These are phyloP conservation scores for rat (Rattus norvegicus) DNA, from an alignment of 2,113 vertebrate species.

Conservation along the genomic window GRCr8 NC_086021.1:142364501-142365000, in stretches of 20 bases:
- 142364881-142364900: not conserved
- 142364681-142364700: not conserved
- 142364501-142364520: not conserved
- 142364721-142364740: slow-evolving; percentile 16
- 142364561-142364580: no score
- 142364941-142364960: slow-evolving; percentile 35
- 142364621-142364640: no score
- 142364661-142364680: no score
- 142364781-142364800: not conserved
- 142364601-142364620: no score
- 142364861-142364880: slow-evolving; percentile 28
- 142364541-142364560: not conserved
- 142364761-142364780: not conserved
- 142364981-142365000: not conserved
- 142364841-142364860: not conserved
- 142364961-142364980: not conserved
- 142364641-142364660: no score
- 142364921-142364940: not conserved
- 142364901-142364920: not conserved
- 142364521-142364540: not conserved
- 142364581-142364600: no score
- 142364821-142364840: not conserved
- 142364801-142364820: not conserved
- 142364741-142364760: not conserved
- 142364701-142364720: not conserved